Conservation (phyloP, 2,888 invertebrate genomes). For the Ophion ellenae region DNA sequence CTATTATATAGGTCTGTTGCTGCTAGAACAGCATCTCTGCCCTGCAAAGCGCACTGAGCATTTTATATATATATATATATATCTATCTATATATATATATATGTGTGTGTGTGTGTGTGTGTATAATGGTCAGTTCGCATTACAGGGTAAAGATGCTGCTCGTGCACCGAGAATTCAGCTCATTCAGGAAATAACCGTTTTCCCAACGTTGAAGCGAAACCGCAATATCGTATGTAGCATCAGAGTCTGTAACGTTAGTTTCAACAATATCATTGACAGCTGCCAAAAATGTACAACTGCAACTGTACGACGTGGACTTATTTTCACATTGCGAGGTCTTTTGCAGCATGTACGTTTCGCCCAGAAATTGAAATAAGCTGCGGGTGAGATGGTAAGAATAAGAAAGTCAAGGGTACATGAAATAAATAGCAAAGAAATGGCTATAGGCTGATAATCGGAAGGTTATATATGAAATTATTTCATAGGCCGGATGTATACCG, state of each 20-base stretch:
- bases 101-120: background rate
- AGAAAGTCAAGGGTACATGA: too few relatives aligned
- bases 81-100: too few relatives aligned
- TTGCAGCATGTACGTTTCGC: too few relatives aligned
- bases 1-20: slow-evolving; percentile 1
- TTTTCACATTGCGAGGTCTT: too few relatives aligned
- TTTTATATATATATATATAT: slow-evolving; percentile 7
- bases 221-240: slow-evolving; percentile 1
- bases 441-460: too few relatives aligned
- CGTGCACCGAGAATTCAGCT: slow-evolving; percentile 30
- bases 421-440: too few relatives aligned
- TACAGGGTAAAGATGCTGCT: slow-evolving; percentile 15
- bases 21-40: too few relatives aligned
- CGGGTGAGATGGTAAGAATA: too few relatives aligned
- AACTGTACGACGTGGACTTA: too few relatives aligned
- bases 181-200: slow-evolving; percentile 53
- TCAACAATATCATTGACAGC: slow-evolving; percentile 15
- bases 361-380: too few relatives aligned
- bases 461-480: too few relatives aligned
- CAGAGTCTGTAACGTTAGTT: background rate
- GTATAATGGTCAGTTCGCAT: slow-evolving; percentile 1
- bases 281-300: background rate
- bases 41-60: background rate
- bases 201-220: slow-evolving; percentile 30
- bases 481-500: too few relatives aligned